Evolutionary conservation across 2,888 invertebrate species (phyloP).

Genomic region (Andrena bucephala): DNA sequence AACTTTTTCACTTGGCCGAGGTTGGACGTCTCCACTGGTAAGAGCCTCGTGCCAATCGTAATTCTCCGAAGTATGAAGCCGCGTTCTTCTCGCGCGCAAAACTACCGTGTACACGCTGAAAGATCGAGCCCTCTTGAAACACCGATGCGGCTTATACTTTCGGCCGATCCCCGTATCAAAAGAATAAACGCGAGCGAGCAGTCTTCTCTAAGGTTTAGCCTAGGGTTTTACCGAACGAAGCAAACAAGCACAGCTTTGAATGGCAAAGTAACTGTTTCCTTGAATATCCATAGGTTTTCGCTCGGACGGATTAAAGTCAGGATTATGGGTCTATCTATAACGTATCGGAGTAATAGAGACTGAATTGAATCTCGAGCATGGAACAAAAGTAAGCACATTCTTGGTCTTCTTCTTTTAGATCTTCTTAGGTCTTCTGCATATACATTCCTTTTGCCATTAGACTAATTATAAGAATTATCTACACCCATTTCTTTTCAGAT

Average conservation of each 20-base stretch:
- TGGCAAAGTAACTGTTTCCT: too few relatives aligned
- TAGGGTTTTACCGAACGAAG: background rate
- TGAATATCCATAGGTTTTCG: background rate
- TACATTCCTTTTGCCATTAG: too few relatives aligned
- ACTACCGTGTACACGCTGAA: background rate
- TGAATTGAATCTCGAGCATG: conserved; percentile 20
- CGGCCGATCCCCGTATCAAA: background rate
- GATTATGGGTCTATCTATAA: conserved; percentile 20
- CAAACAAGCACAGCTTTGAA: background rate
- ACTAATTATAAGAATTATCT: too few relatives aligned
- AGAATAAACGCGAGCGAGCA: background rate
- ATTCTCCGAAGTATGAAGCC: conserved; percentile 34
- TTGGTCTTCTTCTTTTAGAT: conserved; percentile 6
- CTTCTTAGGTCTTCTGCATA: background rate
- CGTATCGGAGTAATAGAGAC: conserved; percentile 32
- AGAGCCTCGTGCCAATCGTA: conserved; percentile 40
- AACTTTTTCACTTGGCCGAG: conserved; percentile 64
- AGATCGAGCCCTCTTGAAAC: background rate
- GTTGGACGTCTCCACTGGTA: conserved; percentile 30
- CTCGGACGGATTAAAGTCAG: conserved; percentile 19
- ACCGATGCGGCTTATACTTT: background rate
- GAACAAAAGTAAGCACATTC: conserved; percentile 25
- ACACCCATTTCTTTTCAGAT: too few relatives aligned
- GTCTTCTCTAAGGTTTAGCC: background rate
- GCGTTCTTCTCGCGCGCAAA: conserved; percentile 10